Percentiles rank a stretch among this genome's conserved stretches.
Conservation (phyloP, 2,888 invertebrate genomes). For the Xestia c-nigrum region DNA sequence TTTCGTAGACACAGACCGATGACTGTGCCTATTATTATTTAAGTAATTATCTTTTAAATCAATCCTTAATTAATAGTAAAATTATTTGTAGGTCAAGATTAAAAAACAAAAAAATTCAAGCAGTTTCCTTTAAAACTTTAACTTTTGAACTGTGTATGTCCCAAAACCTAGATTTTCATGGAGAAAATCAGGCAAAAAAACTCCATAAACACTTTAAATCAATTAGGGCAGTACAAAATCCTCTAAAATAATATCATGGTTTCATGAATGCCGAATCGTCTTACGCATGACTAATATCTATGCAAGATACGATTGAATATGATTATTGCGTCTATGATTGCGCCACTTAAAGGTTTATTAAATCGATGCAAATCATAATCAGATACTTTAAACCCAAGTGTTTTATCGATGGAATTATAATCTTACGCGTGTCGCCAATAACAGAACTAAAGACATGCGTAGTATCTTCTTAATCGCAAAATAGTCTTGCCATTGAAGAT, state of each 20-base stretch:
- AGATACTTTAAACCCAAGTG: background rate
- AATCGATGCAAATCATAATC: background rate
- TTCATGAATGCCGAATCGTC: background rate
- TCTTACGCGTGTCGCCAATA: background rate
- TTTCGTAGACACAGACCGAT: background rate
- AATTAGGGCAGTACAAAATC: background rate
- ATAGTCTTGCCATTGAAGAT: too few species aligned
- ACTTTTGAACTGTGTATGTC: background rate
- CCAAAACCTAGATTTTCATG: background rate
- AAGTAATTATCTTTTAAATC: constrained; percentile 11
- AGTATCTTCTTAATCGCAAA: too few species aligned
- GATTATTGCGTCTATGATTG: too few species aligned
- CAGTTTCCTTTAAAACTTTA: background rate
- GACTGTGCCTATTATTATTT: background rate
- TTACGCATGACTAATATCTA: background rate
- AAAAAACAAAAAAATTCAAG: background rate
- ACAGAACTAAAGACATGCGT: background rate
- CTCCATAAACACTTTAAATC: background rate
- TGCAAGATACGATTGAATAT: background rate
- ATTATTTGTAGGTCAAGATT: background rate
- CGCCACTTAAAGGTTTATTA: background rate
- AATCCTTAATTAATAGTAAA: constrained; percentile 1
- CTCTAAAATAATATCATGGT: background rate
- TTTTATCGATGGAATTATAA: constrained; percentile 17
- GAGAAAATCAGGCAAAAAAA: background rate